A percentile compares a stretch with the other conserved stretches of the same genome.
These are phyloP conservation scores for Drepanosiphum platanoidis DNA, from an alignment of 2,888 invertebrate genomes.

Conservation along the genomic window DNA sequence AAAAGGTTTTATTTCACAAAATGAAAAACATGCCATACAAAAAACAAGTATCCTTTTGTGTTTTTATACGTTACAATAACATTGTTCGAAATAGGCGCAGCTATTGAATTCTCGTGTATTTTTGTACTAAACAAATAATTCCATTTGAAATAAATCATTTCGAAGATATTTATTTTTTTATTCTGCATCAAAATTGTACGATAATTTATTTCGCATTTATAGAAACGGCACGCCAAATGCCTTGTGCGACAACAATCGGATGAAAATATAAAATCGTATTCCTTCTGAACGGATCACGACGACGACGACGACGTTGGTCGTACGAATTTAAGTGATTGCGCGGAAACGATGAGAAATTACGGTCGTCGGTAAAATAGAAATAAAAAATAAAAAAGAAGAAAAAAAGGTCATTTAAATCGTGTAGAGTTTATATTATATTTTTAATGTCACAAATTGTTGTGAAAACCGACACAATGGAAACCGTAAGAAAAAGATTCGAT, in stretches of 20 bases:
- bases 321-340: too few relatives aligned
- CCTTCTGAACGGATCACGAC: too few relatives aligned
- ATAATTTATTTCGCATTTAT: neutral
- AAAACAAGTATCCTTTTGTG: neutral
- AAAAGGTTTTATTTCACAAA: neutral
- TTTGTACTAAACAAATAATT: neutral
- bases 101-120: neutral
- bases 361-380: neutral
- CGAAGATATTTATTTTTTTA: neutral
- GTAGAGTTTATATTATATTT: too few relatives aligned
- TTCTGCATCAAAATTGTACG: neutral
- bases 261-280: too few relatives aligned
- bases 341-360: too few relatives aligned
- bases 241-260: neutral
- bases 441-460: too few relatives aligned
- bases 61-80: neutral
- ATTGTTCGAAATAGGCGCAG: neutral
- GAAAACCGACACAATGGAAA: too few relatives aligned
- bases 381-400: too few relatives aligned
- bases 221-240: neutral
- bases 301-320: too few relatives aligned
- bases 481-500: too few relatives aligned
- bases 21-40: neutral
- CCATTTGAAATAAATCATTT: neutral
- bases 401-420: too few relatives aligned